phyloP scores from a whole-genome alignment of 2,113 vertebrate species.

The Lethenteron reissneri region DNA sequence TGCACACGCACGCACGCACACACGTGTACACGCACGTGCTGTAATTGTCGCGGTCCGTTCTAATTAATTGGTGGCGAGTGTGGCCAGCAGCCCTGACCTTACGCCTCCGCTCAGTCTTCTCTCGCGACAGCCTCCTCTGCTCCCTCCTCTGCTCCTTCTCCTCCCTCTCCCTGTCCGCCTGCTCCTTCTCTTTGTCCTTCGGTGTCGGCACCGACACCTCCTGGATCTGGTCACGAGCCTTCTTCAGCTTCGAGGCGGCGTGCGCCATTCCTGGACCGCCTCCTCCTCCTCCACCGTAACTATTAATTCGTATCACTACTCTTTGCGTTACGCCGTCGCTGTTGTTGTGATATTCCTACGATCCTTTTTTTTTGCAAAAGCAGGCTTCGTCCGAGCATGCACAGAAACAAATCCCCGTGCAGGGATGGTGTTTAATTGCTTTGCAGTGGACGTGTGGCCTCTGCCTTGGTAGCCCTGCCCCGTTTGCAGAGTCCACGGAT shows the following conservation, averaged over 20 bases:
- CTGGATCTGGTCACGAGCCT: background rate
- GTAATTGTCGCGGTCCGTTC: background rate
- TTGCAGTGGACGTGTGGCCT: too few relatives aligned
- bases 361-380: too few relatives aligned
- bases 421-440: too few relatives aligned
- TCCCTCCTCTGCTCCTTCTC: slow-evolving; percentile 2
- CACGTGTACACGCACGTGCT: background rate
- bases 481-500: too few relatives aligned
- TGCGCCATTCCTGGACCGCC: slow-evolving; percentile 1
- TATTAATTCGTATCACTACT: too few relatives aligned
- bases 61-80: background rate
- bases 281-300: background rate
- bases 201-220: background rate
- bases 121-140: background rate
- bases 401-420: too few relatives aligned
- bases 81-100: background rate
- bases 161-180: slow-evolving; percentile 1
- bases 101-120: background rate
- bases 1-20: background rate
- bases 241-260: slow-evolving; percentile 3
- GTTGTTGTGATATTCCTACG: too few relatives aligned
- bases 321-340: too few relatives aligned
- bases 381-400: too few relatives aligned
- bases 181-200: slow-evolving; percentile 1
- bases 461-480: too few relatives aligned